Percentiles rank a stretch among this genome's conserved stretches.
These are phyloP conservation scores for Crotalus horridus DNA, from an alignment of 2,113 vertebrate species.

Conservation along the genomic window DNA sequence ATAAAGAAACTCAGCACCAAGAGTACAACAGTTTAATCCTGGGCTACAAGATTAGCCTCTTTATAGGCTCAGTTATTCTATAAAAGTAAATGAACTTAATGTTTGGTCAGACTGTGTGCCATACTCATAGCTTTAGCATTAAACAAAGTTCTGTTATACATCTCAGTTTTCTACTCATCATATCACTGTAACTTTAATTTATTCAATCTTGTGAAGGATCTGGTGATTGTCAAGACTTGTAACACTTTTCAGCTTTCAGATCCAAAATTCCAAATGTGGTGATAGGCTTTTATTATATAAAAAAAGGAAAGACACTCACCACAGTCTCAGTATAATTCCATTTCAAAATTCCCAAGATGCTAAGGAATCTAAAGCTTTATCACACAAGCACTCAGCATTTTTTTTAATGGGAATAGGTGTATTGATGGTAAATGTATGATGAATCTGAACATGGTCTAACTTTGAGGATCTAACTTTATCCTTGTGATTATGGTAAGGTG, in stretches of 20 bases:
- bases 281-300: not conserved
- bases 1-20: not conserved
- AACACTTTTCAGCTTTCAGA: not conserved
- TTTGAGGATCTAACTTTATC: not conserved
- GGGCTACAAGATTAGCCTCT: not conserved
- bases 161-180: not conserved
- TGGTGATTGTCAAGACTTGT: not conserved
- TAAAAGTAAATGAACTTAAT: not conserved
- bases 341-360: not conserved
- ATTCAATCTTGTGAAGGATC: not conserved
- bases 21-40: not conserved
- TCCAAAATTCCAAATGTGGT: not conserved
- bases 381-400: not conserved
- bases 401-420: not conserved
- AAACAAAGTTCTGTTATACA: not conserved
- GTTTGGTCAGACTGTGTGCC: not conserved
- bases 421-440: not conserved
- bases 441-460: not conserved
- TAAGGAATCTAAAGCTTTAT: not conserved
- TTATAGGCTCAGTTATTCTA: not conserved
- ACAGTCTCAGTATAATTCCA: not conserved
- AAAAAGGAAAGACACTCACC: not conserved
- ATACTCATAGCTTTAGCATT: not conserved
- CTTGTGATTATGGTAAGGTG: not conserved
- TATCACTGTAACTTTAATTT: not conserved